A percentile compares a stretch with the other conserved stretches of the same genome.
These are phyloP conservation scores for Platanista minor DNA, from an alignment of 2,113 vertebrate genomes.

Conservation along the genomic window DNA sequence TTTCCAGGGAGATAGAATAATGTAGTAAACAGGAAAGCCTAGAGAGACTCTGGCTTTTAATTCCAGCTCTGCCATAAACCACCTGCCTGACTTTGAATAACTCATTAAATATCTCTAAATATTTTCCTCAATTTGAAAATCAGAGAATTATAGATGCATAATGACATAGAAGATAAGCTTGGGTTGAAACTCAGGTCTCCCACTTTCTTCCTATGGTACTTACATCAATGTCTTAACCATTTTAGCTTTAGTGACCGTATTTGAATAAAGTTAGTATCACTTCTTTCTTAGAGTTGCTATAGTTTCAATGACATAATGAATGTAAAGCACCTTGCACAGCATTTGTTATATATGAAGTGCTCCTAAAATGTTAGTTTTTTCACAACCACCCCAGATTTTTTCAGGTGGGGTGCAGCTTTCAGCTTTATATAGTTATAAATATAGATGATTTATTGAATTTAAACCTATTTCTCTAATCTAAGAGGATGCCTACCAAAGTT, in stretches of 20 bases:
- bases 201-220: neutral
- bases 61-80: neutral
- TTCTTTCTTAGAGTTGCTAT: neutral
- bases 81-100: neutral
- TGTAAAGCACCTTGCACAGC: neutral
- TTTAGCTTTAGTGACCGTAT: neutral
- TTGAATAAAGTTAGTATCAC: neutral
- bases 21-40: neutral
- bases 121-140: neutral
- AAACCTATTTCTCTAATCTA: neutral
- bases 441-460: neutral
- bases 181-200: neutral
- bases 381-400: neutral
- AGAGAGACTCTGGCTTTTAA: neutral
- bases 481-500: neutral
- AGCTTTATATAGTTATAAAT: neutral
- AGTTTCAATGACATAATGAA: neutral
- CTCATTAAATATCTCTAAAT: slow-evolving; percentile 12
- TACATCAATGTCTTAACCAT: neutral
- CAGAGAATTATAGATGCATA: neutral
- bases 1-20: neutral
- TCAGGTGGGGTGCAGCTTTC: neutral
- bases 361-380: neutral
- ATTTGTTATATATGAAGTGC: neutral
- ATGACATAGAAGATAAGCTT: neutral